phyloP scores from a whole-genome alignment of 92 coral and sea anemone species.

The Metridium senile region DNA sequence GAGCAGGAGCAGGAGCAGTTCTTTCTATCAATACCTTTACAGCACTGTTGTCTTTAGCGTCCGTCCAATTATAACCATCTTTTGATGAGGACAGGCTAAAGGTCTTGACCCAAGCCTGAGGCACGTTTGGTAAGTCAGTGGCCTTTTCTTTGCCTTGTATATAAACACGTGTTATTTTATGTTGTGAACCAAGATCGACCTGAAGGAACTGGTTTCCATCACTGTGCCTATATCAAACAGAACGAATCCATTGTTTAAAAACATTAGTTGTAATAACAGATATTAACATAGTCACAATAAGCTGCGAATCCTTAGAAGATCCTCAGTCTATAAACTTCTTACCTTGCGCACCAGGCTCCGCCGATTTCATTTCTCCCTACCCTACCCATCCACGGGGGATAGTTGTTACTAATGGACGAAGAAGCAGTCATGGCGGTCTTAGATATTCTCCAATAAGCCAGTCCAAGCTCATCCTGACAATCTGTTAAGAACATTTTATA shows the following conservation, averaged over 20 bases:
- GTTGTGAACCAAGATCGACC: constrained; percentile 69
- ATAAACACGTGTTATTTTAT: constrained; percentile 42
- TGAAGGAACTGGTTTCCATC: constrained; percentile 55
- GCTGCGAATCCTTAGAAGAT: no score
- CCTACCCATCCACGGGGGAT: constrained; percentile 75
- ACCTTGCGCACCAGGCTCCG: constrained; percentile 83
- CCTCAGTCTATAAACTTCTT: no score
- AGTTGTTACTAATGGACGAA: constrained; percentile 55
- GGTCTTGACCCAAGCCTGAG: constrained; percentile 66
- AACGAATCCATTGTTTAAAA: no score
- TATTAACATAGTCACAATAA: no score
- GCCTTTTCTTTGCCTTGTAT: constrained; percentile 64
- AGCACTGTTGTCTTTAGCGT: constrained; percentile 19
- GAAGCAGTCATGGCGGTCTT: constrained; percentile 63
- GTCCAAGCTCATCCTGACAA: constrained; percentile 41
- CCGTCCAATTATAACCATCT: constrained; percentile 41
- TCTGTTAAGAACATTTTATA: no score
- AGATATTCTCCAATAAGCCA: constrained; percentile 48
- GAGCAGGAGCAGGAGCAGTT: not conserved
- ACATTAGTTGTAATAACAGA: no score
- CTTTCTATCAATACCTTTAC: constrained; percentile 50
- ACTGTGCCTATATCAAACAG: constrained; percentile 2
- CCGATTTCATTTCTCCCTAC: constrained; percentile 50
- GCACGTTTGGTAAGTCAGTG: constrained; percentile 43
- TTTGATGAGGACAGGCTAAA: constrained; percentile 35